Conservation (phyloP, 1,140 invertebrate genomes). For the Drosophila parvula region DNA sequence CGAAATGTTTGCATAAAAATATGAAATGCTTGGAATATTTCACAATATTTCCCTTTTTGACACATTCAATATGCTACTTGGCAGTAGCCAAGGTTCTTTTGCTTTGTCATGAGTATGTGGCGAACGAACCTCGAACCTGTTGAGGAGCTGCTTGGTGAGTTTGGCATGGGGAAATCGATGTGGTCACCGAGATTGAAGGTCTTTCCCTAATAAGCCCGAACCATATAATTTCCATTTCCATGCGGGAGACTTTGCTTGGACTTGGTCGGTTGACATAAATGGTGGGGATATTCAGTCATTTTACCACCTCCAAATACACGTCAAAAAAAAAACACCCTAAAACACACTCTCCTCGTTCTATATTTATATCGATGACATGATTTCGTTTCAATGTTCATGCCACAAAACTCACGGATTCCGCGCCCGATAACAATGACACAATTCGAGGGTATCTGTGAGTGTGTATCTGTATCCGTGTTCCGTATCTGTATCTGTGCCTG, state of each 20-base stretch:
- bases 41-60: conserved; percentile 28
- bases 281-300: not conserved
- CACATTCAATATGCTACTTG: conserved; percentile 39
- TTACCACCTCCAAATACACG: conserved; percentile 3
- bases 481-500: conserved; percentile 14
- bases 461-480: conserved; percentile 24
- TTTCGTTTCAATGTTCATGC: conserved; percentile 68
- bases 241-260: conserved; percentile 33
- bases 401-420: conserved; percentile 66
- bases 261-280: conserved; percentile 35
- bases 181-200: conserved; percentile 47
- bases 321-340: conserved; percentile 7
- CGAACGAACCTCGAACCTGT: conserved; percentile 35
- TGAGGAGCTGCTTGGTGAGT: conserved; percentile 26
- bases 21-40: conserved; percentile 10
- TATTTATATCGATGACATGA: conserved; percentile 70
- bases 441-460: conserved; percentile 21
- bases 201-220: conserved; percentile 32
- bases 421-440: conserved; percentile 64
- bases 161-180: conserved; percentile 41
- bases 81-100: conserved; percentile 34
- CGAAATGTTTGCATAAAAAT: not conserved
- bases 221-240: conserved; percentile 33
- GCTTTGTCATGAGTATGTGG: conserved; percentile 12
- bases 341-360: conserved; percentile 39